phyloP scores from a whole-genome alignment of 1,140 invertebrate genomes.

The Berghia stephanieae region DNA sequence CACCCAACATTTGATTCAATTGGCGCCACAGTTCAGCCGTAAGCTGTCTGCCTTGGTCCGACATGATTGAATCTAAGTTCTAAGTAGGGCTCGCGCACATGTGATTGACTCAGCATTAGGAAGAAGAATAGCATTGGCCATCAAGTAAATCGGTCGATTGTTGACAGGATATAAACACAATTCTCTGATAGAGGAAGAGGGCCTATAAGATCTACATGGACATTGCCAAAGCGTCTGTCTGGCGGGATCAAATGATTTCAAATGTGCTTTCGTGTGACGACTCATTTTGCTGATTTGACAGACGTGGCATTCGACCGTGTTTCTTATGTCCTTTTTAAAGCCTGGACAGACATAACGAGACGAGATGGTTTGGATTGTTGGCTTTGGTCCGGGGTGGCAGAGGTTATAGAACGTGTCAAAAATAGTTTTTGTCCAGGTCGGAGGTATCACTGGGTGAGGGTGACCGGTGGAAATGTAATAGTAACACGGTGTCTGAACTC shows the following conservation, averaged over 20 bases:
- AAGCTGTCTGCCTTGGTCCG: constrained; percentile 68
- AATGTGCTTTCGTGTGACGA: too few species aligned
- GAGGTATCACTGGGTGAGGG: too few species aligned
- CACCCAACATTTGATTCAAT: neutral
- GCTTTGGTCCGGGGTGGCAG: too few species aligned
- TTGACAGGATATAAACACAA: constrained; percentile 62
- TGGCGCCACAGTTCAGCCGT: constrained; percentile 1
- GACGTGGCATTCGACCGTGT: neutral
- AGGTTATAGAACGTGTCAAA: too few species aligned
- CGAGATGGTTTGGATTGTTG: neutral
- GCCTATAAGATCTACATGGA: constrained; percentile 67
- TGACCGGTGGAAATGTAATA: neutral
- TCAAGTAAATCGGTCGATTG: constrained; percentile 45
- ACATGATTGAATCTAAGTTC: constrained; percentile 58
- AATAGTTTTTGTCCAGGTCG: too few species aligned
- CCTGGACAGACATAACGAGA: constrained; percentile 12
- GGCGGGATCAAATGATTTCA: too few species aligned
- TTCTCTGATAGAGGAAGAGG: constrained; percentile 61
- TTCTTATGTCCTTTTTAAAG: neutral
- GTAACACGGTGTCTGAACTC: neutral
- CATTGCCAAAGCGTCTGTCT: too few species aligned
- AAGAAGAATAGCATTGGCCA: constrained; percentile 65
- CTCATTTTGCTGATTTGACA: too few species aligned
- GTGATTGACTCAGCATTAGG: constrained; percentile 62
- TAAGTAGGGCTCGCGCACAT: constrained; percentile 49